These are phyloP conservation scores for Ceyx cyanopectus DNA, from an alignment of 2,113 vertebrate species.

Conservation along the genomic window DNA sequence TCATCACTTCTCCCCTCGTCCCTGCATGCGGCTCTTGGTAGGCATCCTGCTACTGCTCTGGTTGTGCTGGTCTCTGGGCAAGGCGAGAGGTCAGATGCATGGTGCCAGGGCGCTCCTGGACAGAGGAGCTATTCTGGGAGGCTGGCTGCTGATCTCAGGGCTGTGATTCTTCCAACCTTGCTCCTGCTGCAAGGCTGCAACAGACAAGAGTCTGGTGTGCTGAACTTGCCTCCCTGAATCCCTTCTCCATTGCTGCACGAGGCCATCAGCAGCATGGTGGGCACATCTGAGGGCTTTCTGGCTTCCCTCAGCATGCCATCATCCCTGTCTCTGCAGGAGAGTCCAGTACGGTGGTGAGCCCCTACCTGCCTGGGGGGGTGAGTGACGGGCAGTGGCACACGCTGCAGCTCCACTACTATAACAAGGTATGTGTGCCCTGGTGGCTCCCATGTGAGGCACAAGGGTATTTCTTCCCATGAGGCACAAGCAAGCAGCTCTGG, in stretches of 20 bases:
- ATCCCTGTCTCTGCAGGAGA: constrained; percentile 82
- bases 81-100: background rate
- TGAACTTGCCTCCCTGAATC: background rate
- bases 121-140: background rate
- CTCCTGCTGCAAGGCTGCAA: background rate
- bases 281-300: rapidly evolving
- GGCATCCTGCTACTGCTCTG: background rate
- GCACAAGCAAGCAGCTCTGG: rapidly evolving
- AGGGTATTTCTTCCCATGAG: rapidly evolving
- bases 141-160: background rate
- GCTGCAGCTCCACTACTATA: constrained; percentile 93
- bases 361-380: constrained; percentile 89
- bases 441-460: rapidly evolving
- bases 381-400: constrained; percentile 97
- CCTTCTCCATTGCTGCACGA: rapidly evolving
- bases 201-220: rapidly evolving
- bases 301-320: background rate
- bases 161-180: background rate
- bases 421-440: constrained; percentile 83
- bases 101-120: background rate
- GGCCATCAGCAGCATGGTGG: rapidly evolving
- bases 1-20: background rate
- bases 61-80: background rate
- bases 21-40: rapidly evolving
- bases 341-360: constrained; percentile 93